Percentiles rank a stretch among this genome's conserved stretches.
phyloP scores from a whole-genome alignment of 2,797 vertebrate species.

The Macrochelys suwanniensis region DNA sequence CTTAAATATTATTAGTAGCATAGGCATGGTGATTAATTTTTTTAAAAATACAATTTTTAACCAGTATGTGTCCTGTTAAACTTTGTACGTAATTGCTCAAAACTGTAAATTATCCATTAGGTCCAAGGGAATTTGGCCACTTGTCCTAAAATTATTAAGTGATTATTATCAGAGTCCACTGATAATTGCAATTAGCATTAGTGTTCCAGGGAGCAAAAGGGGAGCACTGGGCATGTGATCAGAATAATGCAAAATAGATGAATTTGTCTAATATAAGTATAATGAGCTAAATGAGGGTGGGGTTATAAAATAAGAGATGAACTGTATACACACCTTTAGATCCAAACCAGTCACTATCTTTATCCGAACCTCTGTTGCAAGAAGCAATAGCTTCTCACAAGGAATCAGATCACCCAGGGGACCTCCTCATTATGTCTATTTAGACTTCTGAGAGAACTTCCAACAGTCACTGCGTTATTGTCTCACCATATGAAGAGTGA shows the following conservation, averaged over 20 bases:
- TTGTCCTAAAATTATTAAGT: background rate
- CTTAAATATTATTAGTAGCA: slow-evolving; percentile 6
- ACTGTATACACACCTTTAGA: no score
- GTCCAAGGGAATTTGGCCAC: background rate
- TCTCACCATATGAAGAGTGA: background rate
- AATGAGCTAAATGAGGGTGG: no score
- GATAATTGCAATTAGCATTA: background rate
- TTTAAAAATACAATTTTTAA: background rate
- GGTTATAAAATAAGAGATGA: background rate
- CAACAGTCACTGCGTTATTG: background rate
- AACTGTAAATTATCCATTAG: background rate
- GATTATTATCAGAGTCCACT: background rate
- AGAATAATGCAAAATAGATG: background rate
- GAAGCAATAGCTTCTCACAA: background rate
- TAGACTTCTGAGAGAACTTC: background rate
- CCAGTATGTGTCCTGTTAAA: background rate
- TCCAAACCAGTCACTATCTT: background rate
- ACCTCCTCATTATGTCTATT: background rate
- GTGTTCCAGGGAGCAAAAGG: background rate
- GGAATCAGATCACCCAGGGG: background rate
- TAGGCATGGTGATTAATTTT: background rate
- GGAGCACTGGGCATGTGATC: background rate
- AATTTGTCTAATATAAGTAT: background rate
- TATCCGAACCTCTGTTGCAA: rapidly evolving
- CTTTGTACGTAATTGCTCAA: background rate